Evolutionary conservation across 2,797 vertebrate species (phyloP).

Genomic region (Syngnathus rostellatus): DNA sequence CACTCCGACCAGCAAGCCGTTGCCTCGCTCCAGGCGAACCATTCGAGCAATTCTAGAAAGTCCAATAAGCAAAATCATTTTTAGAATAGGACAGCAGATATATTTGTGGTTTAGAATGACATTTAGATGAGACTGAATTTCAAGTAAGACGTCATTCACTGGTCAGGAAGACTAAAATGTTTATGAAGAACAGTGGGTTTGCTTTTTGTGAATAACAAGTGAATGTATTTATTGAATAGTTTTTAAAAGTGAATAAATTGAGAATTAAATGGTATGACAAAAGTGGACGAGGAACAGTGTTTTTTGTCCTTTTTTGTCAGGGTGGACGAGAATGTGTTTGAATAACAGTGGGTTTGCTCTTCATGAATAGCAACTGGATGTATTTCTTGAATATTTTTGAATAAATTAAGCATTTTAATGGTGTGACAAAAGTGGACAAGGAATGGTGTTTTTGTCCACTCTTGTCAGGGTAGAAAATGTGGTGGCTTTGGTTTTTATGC

Average conservation of each 20-base stretch:
- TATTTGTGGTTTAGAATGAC: background rate
- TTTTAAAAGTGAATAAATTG: background rate
- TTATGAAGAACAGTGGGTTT: no score
- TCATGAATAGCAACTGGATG: no score
- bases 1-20: conserved; percentile 82
- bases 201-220: no score
- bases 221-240: no score
- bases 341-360: no score
- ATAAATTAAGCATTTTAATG: background rate
- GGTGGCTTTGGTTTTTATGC: background rate
- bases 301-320: no score
- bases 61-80: background rate
- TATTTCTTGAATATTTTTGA: no score
- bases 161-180: no score
- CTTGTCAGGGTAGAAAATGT: no score
- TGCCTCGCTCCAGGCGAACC: conserved; percentile 85
- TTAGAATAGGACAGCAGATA: background rate
- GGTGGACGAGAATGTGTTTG: no score
- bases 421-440: background rate
- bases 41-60: conserved; percentile 76
- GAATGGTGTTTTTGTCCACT: background rate
- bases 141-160: no score
- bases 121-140: background rate
- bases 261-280: background rate
- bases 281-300: background rate